Percentiles rank a stretch among this genome's conserved stretches.
Evolutionary conservation across 2,888 invertebrate species (phyloP).

Genomic region (Drosophila picticornis): DNA sequence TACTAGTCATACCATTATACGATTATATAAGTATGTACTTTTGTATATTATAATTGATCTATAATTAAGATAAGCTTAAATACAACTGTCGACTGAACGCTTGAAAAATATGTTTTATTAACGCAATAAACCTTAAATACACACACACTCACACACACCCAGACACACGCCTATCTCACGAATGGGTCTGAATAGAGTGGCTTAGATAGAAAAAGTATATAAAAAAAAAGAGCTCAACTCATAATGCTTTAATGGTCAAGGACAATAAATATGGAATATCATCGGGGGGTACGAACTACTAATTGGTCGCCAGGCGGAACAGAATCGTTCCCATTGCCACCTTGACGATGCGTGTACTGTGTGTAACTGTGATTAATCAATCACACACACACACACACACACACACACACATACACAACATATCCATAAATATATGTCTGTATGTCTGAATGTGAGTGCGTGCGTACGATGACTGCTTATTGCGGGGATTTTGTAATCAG

Average conservation of each 20-base stretch:
- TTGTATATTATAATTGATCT: slow-evolving; percentile 72
- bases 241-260: slow-evolving; percentile 37
- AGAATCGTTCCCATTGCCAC: slow-evolving; percentile 21
- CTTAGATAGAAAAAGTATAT: slow-evolving; percentile 30
- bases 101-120: slow-evolving; percentile 57
- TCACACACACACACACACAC: slow-evolving; percentile 34
- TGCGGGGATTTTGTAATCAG: slow-evolving; percentile 43
- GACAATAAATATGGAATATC: slow-evolving; percentile 36
- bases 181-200: slow-evolving; percentile 15
- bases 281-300: slow-evolving; percentile 16
- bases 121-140: slow-evolving; percentile 52
- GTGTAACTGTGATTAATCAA: slow-evolving; percentile 52
- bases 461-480: slow-evolving; percentile 5
- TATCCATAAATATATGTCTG: not conserved
- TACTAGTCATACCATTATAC: slow-evolving; percentile 49
- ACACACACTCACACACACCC: slow-evolving; percentile 23
- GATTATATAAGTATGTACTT: slow-evolving; percentile 34
- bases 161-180: not conserved
- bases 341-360: slow-evolving; percentile 26
- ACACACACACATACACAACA: not conserved
- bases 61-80: slow-evolving; percentile 77
- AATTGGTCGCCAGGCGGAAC: slow-evolving; percentile 53
- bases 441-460: not conserved
- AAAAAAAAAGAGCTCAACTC: slow-evolving; percentile 17
- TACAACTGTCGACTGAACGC: slow-evolving; percentile 52